A percentile compares a stretch with the other conserved stretches of the same genome.
Evolutionary conservation across 2,888 invertebrate species (phyloP).

Genomic region (Agrilus cyanescens): DNA sequence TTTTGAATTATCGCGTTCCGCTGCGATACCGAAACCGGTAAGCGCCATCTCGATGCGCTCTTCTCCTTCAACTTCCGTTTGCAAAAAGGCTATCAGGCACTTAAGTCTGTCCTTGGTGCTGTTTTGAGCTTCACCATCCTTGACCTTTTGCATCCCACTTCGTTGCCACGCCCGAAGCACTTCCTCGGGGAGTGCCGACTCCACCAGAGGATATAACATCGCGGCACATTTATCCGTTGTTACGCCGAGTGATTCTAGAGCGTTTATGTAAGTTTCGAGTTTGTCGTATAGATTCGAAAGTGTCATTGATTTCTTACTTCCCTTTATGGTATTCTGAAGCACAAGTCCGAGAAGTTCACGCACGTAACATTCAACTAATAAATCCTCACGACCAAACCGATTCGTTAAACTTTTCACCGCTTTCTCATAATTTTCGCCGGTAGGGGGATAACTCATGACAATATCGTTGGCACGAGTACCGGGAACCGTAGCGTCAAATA

Average conservation of each 20-base stretch:
- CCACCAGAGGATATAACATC: conserved; percentile 19
- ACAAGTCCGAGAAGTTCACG: conserved; percentile 19
- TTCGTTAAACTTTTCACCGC: conserved; percentile 13
- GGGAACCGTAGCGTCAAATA: conserved; percentile 11
- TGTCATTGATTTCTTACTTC: too few relatives aligned
- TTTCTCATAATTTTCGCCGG: conserved; percentile 19
- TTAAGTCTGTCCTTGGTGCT: too few relatives aligned
- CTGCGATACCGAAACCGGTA: too few relatives aligned
- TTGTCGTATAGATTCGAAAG: too few relatives aligned
- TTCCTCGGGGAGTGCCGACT: conserved; percentile 21
- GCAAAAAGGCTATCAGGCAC: too few relatives aligned
- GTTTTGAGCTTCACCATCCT: too few relatives aligned
- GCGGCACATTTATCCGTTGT: conserved; percentile 14
- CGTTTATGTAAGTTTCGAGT: too few relatives aligned
- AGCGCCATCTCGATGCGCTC: too few relatives aligned
- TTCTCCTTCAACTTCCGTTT: too few relatives aligned
- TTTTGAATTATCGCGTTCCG: too few relatives aligned
- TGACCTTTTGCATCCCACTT: neutral
- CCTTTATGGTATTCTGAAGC: too few relatives aligned
- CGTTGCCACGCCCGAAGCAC: conserved; percentile 18
- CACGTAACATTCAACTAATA: conserved; percentile 19
- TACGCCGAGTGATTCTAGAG: too few relatives aligned
- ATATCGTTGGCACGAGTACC: conserved; percentile 13
- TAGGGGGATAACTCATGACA: conserved; percentile 16
- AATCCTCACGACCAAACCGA: conserved; percentile 14